These are phyloP conservation scores for Tetranychus truncatus DNA, from an alignment of 2,888 invertebrate genomes.

Conservation along the genomic window DNA sequence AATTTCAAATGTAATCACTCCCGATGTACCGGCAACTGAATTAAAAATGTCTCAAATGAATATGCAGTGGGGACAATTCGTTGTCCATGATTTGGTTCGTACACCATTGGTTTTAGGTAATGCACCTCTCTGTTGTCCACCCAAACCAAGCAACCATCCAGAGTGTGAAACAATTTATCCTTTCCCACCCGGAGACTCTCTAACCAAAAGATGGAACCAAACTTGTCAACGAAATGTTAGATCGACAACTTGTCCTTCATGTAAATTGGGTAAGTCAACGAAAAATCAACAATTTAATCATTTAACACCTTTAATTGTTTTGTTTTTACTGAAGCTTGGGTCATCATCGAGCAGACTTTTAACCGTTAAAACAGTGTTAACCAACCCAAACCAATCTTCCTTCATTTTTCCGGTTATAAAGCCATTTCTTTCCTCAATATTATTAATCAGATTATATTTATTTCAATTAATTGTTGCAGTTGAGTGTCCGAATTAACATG, in stretches of 20 bases:
- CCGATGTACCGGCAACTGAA: constrained; percentile 14
- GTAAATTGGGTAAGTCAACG: constrained; percentile 11
- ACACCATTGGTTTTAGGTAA: constrained; percentile 1
- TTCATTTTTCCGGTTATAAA: too few species aligned
- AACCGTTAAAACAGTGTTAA: too few species aligned
- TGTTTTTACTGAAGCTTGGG: background rate
- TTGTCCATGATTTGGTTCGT: constrained; percentile 41
- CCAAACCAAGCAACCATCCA: constrained; percentile 13
- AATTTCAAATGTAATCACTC: constrained; percentile 13
- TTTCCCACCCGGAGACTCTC: constrained; percentile 14
- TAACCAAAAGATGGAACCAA: constrained; percentile 19
- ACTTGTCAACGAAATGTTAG: constrained; percentile 15
- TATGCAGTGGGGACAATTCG: constrained; percentile 25
- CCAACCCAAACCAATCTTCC: too few species aligned
- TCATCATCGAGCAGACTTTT: too few species aligned
- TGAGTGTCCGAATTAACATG: too few species aligned
- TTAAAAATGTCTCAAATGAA: constrained; percentile 16
- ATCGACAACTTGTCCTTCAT: constrained; percentile 17
- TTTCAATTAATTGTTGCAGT: too few species aligned
- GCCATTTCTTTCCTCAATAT: too few species aligned
- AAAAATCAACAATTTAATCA: background rate
- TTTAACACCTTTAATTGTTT: background rate
- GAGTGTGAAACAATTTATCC: constrained; percentile 17
- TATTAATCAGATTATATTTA: too few species aligned
- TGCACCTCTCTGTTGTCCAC: constrained; percentile 13